Evolutionary conservation across 2,888 invertebrate genomes (phyloP), one percentile per base, ranked within the genome.

Genomic region (Tetramorium bicarinatum): DNA sequence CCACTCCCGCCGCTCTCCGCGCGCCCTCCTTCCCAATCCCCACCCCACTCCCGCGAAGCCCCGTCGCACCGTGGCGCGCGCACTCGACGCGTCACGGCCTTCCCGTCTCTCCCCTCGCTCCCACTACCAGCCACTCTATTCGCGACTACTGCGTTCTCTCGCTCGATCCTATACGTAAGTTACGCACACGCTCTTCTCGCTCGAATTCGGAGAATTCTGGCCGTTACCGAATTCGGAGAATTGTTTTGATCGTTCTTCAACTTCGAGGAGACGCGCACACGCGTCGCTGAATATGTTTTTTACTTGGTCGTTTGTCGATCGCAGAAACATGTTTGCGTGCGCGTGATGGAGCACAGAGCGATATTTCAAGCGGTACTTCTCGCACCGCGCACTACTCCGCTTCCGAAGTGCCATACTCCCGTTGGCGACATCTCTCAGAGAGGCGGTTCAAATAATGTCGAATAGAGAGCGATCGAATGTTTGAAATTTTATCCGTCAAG

Each of bases 1-100:
- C 54, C 79, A 34, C 64, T 29, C 71, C 82, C 41, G 64, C 61
- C 59, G 59, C 62, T 29, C 52, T 18, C 18, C 64, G 3, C 64
- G 21, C 29, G 21, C 18, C 56, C 56, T 21, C 11, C 41, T n/a
- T n/a, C n/a, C n/a, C n/a, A n/a, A n/a, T 1, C 25, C 25, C 25
- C 25, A 25, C 49, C n/a, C 44, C 29, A 52, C 34, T 75, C 44
- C 56, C 75, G 54, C 81, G 38, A 9, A 13, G 15, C 0, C 4
- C 74, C 59, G 71, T 49, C 59, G 3, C 69, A 74, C 59, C 79
- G 82, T 72, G 84, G 81, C 84, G 84, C 64, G 85, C 84, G 69
- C 82, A 75, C 83, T 62, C 71, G 44, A 47, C 47, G 77, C 69
- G 74, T 38, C 49, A 21, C 34, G 11, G 72, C 34, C 15, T 69